Base-by-base conservation (phyloP, 2,113 vertebrate genomes). In the Prunella fulvescens region DNA sequence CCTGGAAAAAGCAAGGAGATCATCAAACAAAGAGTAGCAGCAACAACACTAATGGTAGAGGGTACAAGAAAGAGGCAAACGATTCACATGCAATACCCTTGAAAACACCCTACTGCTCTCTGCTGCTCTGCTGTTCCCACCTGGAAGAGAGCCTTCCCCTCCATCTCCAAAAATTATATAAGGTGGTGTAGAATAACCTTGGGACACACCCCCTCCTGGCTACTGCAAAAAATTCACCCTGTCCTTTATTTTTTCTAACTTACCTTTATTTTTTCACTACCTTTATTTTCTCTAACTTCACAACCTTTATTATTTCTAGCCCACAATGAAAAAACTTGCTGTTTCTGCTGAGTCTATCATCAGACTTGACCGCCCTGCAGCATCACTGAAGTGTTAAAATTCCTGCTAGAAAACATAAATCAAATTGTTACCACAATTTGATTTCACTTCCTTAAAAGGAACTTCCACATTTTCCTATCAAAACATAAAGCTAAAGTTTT, bases 81-180 rank as follows among this genome's bases (percentile, higher is more conserved):
- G 0, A 7, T 22, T 35, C 25, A 25, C 14, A 9, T 8, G 9
- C 25, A 47, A 31, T 16, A 7, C 5, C 3, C 15, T 12, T 44
- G 22, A 65, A 65, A 51, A 88, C 17, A 51, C 7, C 22, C 33
- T 19, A 3, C 26, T 33, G 13, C 19, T 44, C 28, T 33, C 77
- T 58, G 26, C 10, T 47, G 31, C 12, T 7, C 8, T 24, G 23
- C 8, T 51, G 11, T 19, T 17, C 18, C 15, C 20, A 72, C 7
- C 8, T 33, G 11, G 22, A 42, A 28, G 15, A 26, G 7, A 37
- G 6, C 5, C 44, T 37, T 73, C 1, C 10, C 12, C 14, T 5
- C 2, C 2, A 16, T 4, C 3, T 42, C 37, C 4, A 15, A 44
- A 88, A 50, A 88, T 50, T 1, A 7, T 15, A 26, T 26, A 18